These are phyloP conservation scores for Brachyalestes nurse DNA, from an alignment of 2,797 vertebrate species.

Conservation along the genomic window DNA sequence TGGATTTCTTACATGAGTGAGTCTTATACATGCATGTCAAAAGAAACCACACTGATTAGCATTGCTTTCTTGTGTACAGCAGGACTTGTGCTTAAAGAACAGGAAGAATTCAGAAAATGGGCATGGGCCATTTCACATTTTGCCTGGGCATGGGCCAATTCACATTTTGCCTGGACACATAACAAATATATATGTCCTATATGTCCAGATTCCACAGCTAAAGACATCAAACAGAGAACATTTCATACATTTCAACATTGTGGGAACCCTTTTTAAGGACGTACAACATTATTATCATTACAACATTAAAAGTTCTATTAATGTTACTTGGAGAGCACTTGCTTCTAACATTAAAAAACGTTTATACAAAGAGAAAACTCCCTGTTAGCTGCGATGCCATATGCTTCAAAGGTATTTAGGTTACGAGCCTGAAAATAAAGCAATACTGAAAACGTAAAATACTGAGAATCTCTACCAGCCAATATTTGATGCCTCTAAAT, in stretches of 20 bases:
- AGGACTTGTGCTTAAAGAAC: neutral
- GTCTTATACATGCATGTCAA: neutral
- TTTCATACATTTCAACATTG: too few species aligned
- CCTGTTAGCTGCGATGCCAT: too few species aligned
- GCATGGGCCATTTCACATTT: neutral
- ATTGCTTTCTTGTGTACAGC: neutral
- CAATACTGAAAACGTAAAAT: neutral
- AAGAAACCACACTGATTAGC: neutral
- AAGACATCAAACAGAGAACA: too few species aligned
- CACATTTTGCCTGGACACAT: too few species aligned
- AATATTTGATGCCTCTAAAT: neutral
- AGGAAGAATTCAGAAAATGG: neutral
- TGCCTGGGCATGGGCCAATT: too few species aligned
- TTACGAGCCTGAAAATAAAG: neutral
- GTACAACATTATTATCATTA: neutral
- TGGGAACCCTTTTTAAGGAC: too few species aligned
- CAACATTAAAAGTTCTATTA: neutral
- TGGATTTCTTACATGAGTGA: conserved; percentile 17
- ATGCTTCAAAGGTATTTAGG: too few species aligned
- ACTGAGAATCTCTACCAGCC: too few species aligned
- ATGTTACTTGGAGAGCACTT: too few species aligned
- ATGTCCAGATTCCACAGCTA: too few species aligned
- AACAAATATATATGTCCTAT: too few species aligned
- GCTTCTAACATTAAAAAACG: neutral
- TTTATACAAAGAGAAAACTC: too few species aligned